These are phyloP conservation scores for Oncorhynchus clarkii DNA, from an alignment of 2,113 vertebrate species.

Conservation along the genomic window DNA sequence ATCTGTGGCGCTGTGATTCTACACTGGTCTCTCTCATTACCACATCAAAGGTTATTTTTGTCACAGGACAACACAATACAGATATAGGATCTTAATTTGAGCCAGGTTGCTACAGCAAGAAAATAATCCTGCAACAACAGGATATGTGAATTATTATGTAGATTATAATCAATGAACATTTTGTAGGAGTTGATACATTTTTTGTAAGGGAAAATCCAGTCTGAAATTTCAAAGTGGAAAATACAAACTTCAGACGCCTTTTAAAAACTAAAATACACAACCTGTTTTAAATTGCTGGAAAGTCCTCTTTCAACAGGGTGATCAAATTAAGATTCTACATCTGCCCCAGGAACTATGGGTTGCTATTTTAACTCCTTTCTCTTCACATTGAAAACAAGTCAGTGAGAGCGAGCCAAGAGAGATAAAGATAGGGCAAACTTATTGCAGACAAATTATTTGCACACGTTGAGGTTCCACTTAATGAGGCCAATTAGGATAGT, in stretches of 20 bases:
- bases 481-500: conserved; percentile 54
- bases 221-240: too few species aligned
- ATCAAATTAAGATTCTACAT: neutral
- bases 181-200: too few species aligned
- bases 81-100: too few species aligned
- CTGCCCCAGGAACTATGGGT: conserved; percentile 15
- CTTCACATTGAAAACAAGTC: conserved; percentile 9
- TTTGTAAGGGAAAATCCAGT: too few species aligned
- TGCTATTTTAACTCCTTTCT: conserved; percentile 9
- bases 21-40: conserved; percentile 11
- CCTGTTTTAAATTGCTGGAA: too few species aligned
- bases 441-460: conserved; percentile 43
- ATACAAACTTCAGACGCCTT: too few species aligned
- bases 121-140: too few species aligned
- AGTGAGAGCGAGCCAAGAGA: conserved; percentile 4
- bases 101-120: too few species aligned
- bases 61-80: conserved; percentile 24
- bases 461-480: conserved; percentile 43
- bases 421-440: conserved; percentile 19
- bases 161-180: too few species aligned
- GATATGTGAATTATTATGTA: too few species aligned
- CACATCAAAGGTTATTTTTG: conserved; percentile 32
- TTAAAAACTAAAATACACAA: too few species aligned
- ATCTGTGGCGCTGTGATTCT: conserved; percentile 23
- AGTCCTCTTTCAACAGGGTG: too few species aligned